Evolutionary conservation across 2,113 vertebrate species (phyloP), one percentile per base, ranked within the genome.

Genomic region (Cyrtonyx montezumae): DNA sequence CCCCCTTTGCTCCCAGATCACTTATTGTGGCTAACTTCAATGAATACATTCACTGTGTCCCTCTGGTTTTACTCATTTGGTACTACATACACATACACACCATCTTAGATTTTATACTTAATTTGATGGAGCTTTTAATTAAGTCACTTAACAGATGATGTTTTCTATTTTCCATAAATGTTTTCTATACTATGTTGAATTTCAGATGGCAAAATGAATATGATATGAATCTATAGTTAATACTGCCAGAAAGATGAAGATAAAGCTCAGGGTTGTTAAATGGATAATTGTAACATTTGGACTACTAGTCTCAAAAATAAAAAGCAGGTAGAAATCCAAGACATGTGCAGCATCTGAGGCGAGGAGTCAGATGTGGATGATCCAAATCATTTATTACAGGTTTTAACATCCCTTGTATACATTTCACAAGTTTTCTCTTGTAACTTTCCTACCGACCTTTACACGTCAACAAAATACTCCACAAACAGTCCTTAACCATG

Each of bases 11-110:
- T 86, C 73, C 74, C 59, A 43, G 30, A 59, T 58, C 66, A 42
- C 36, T 84, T 80, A 58, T 45, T 77, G 58, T n/a, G 74, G 45
- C 23, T 69, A 94, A 45, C 32, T 56, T 81, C 36, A 37, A 74
- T 58, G 40, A 88, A 84, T 81, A 49, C 30, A 73, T 40, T 84
- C 28, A 23, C 12, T 61, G 8, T 55, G 19, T 80, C 19, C n/a
- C 46, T 48, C 69, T 49, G 14, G 13, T 78, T 83, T 81, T 62
- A 79, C 7, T 58, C 80, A n/a, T 49, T 59, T 87, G 25, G 26
- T 82, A 8, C 6, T 20, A 42, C 6, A 19, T 20, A 61, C 7
- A 49, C 8, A 34, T 7, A 45, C 5, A 84, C 1, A 14, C 5
- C 9, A 79, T n/a, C 23, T 67, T 15, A 69, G 40, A 21, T 69